phyloP scores from a whole-genome alignment of 1,140 invertebrate genomes.

The Notospermus geniculatus region DNA sequence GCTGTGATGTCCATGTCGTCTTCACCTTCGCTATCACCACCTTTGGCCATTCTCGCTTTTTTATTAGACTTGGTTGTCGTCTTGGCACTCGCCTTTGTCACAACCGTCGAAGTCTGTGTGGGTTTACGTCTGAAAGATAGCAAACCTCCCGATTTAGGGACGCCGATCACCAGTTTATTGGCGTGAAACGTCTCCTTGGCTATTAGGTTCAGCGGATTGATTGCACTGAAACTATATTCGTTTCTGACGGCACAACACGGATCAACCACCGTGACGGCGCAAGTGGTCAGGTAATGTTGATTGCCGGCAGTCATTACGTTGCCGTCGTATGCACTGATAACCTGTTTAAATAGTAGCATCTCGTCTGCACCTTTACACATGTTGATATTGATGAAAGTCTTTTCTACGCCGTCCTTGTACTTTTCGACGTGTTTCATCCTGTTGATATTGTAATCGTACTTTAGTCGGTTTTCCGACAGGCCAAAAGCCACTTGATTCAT shows the following conservation, averaged over 20 bases:
- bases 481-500: not conserved
- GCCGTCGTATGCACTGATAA: slow-evolving; percentile 1
- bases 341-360: not conserved
- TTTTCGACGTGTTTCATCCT: not conserved
- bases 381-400: slow-evolving; percentile 3
- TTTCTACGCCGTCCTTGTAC: not conserved
- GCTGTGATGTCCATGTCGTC: not conserved
- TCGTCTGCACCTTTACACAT: slow-evolving; percentile 2
- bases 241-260: not conserved
- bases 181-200: slow-evolving; percentile 3
- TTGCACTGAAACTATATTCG: not conserved
- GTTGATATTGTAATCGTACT: not conserved
- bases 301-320: not conserved
- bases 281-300: slow-evolving; percentile 6
- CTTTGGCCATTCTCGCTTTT: not conserved
- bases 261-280: not conserved
- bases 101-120: too few species aligned
- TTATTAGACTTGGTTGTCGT: not conserved
- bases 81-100: not conserved
- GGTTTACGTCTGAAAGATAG: too few species aligned
- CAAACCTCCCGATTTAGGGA: not conserved
- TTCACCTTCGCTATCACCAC: not conserved
- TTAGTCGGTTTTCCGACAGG: not conserved
- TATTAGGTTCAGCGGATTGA: slow-evolving; percentile 1
- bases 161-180: not conserved